Percentiles rank a stretch among this genome's conserved stretches.
Conservation (phyloP, 2,797 vertebrate species). For the Halcyon chelicuti region DNA sequence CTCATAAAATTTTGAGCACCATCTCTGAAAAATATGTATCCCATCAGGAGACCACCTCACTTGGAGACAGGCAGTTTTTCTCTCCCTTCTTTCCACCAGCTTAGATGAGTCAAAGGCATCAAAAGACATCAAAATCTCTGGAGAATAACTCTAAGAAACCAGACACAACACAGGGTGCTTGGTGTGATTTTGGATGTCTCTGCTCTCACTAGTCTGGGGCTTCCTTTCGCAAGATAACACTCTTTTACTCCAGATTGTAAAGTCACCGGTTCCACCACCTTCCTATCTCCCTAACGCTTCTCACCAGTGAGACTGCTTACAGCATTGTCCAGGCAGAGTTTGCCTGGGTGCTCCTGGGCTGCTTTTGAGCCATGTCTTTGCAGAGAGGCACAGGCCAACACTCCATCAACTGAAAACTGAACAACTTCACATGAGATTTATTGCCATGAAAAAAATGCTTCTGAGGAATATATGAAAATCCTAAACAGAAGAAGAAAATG, state of each 20-base stretch:
- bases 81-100: not conserved
- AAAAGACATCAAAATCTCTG: not conserved
- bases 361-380: not conserved
- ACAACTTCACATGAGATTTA: not conserved
- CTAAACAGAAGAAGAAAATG: not conserved
- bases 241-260: not conserved
- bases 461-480: not conserved
- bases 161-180: not conserved
- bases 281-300: not conserved
- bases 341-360: not conserved
- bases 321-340: not conserved
- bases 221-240: not conserved
- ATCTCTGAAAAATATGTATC: not conserved
- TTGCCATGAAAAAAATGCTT: not conserved
- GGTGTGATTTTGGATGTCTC: not conserved
- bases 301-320: not conserved
- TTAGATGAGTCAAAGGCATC: not conserved
- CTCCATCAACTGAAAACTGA: not conserved
- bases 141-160: not conserved
- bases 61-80: not conserved
- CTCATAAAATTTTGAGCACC: not conserved
- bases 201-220: not conserved
- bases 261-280: not conserved
- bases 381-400: not conserved
- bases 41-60: not conserved